Conservation (phyloP, 2,113 vertebrate genomes). For the Aplodontia rufa region DNA sequence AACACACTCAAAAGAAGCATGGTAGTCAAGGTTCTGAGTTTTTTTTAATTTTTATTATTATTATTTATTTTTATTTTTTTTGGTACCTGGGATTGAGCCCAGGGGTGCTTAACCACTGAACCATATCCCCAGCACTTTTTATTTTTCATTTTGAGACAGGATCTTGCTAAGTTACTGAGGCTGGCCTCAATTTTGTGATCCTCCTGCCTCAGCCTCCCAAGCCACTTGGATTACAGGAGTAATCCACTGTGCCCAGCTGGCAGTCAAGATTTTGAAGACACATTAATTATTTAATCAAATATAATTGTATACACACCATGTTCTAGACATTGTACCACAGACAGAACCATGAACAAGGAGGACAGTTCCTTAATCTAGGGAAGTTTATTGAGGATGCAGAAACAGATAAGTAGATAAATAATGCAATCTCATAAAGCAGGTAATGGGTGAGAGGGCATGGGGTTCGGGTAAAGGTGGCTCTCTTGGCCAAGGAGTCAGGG, state of each 20-base stretch:
- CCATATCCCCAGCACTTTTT: no score
- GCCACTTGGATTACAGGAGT: no score
- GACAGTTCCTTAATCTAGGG: not conserved
- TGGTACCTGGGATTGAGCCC: no score
- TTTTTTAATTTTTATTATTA: no score
- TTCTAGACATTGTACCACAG: not conserved
- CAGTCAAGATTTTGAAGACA: not conserved
- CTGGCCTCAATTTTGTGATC: no score
- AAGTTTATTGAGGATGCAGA: not conserved
- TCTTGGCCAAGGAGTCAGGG: not conserved
- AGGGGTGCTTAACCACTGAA: no score
- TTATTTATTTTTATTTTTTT: no score
- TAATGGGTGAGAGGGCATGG: not conserved
- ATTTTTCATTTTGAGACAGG: no score
- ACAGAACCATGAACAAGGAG: not conserved
- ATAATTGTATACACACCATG: not conserved
- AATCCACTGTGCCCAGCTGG: no score
- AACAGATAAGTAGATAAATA: not conserved
- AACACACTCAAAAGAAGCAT: not conserved
- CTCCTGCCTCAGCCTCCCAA: no score
- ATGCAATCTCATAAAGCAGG: not conserved
- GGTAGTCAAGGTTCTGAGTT: not conserved
- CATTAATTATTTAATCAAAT: not conserved
- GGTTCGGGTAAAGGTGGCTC: not conserved
- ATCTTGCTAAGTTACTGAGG: no score